Conservation (phyloP, 2,113 vertebrate species). For the Rhabdomys dilectus region DNA sequence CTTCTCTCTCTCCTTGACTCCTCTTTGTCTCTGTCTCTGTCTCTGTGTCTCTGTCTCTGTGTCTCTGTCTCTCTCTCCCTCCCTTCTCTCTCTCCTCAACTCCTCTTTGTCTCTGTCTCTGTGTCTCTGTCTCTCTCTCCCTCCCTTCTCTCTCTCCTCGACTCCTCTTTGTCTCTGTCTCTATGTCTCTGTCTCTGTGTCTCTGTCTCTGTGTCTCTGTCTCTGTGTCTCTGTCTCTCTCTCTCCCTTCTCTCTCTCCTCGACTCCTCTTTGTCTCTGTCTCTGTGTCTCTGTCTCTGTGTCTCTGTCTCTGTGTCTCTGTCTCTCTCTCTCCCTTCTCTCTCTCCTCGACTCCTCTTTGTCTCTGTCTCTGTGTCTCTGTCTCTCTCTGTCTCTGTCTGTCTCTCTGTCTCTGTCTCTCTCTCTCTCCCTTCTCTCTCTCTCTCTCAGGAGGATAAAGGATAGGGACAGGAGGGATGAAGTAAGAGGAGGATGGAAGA, state of each 20-base stretch:
- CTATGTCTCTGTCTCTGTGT: no score
- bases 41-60: neutral
- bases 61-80: neutral
- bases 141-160: neutral
- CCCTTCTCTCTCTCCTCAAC: neutral
- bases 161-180: no score
- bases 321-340: neutral
- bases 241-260: neutral
- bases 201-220: no score
- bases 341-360: no score
- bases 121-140: no score
- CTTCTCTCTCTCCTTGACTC: neutral
- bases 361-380: neutral
- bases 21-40: neutral
- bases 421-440: no score
- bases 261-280: neutral
- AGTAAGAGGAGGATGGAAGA: no score
- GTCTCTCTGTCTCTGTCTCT: neutral
- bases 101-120: neutral
- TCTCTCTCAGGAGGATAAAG: neutral
- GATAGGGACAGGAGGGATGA: no score
- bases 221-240: neutral
- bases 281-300: neutral
- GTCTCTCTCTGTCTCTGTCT: no score
- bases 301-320: no score